Evolutionary conservation across 2,888 invertebrate genomes (phyloP).

Genomic region (Drosophila demipolita): DNA sequence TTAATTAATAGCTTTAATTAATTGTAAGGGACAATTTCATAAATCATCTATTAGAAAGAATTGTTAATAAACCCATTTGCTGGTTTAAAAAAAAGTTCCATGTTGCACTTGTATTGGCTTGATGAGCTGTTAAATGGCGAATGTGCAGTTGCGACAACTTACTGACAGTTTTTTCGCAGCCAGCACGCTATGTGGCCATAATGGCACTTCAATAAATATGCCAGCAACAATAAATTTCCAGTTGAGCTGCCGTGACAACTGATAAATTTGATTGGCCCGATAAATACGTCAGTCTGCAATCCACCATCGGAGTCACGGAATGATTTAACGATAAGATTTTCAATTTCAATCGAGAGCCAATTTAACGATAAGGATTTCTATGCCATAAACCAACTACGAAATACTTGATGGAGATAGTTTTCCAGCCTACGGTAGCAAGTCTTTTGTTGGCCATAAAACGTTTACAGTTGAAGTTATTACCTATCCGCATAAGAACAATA

Average conservation of each 20-base stretch:
- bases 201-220: constrained; percentile 65
- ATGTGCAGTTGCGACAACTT: constrained; percentile 29
- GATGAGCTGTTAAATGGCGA: constrained; percentile 70
- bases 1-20: neutral
- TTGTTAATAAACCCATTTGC: neutral
- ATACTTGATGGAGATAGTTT: constrained; percentile 19
- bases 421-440: constrained; percentile 15
- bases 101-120: constrained; percentile 31
- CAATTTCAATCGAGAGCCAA: constrained; percentile 59
- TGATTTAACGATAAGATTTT: constrained; percentile 64
- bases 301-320: constrained; percentile 44
- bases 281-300: constrained; percentile 24
- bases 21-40: neutral
- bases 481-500: constrained; percentile 50
- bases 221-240: constrained; percentile 60
- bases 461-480: constrained; percentile 39
- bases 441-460: constrained; percentile 34
- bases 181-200: constrained; percentile 55
- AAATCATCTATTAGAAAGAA: neutral
- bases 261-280: constrained; percentile 51
- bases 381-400: constrained; percentile 7
- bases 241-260: constrained; percentile 44
- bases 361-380: constrained; percentile 28
- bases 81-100: neutral
- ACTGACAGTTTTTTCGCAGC: constrained; percentile 50